phyloP scores from a whole-genome alignment of 2,888 invertebrate genomes.

The Agriopis aurantiaria region DNA sequence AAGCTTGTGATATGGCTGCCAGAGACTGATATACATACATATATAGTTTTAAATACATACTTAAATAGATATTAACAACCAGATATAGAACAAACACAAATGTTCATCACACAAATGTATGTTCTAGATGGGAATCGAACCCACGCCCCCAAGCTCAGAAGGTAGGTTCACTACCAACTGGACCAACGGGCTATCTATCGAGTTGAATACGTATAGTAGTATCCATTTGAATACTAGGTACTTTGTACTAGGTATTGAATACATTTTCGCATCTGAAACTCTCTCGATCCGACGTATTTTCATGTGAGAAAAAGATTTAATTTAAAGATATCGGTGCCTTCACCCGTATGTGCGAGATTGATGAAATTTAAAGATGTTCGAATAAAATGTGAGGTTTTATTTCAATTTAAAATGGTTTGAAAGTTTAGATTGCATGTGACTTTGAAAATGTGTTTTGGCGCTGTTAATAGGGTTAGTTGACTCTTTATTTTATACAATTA shows the following conservation, averaged over 20 bases:
- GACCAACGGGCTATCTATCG: no score
- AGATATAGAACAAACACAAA: no score
- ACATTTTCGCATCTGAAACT: conserved; percentile 9
- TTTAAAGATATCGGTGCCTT: conserved; percentile 32
- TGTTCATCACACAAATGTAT: no score
- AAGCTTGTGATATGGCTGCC: no score
- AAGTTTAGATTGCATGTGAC: not conserved
- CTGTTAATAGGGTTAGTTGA: no score
- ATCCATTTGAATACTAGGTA: not conserved
- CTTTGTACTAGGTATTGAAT: conserved; percentile 1
- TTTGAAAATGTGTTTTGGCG: conserved; percentile 1
- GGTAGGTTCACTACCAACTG: no score
- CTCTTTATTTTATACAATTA: no score
- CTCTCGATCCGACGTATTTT: conserved; percentile 15
- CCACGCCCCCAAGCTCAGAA: no score
- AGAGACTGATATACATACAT: no score
- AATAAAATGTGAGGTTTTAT: conserved; percentile 12
- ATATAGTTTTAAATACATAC: no score
- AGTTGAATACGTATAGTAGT: not conserved
- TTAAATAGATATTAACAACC: no score
- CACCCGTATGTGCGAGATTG: conserved; percentile 11
- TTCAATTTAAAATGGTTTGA: not conserved
- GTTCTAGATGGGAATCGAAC: no score
- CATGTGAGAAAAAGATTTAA: conserved; percentile 35
- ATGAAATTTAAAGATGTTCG: conserved; percentile 9